Percentiles rank a stretch among this genome's conserved stretches.
Evolutionary conservation across 35 echinoderm and acorn worm species (phyloP).

Genomic region (Holothuria glaberrima): DNA sequence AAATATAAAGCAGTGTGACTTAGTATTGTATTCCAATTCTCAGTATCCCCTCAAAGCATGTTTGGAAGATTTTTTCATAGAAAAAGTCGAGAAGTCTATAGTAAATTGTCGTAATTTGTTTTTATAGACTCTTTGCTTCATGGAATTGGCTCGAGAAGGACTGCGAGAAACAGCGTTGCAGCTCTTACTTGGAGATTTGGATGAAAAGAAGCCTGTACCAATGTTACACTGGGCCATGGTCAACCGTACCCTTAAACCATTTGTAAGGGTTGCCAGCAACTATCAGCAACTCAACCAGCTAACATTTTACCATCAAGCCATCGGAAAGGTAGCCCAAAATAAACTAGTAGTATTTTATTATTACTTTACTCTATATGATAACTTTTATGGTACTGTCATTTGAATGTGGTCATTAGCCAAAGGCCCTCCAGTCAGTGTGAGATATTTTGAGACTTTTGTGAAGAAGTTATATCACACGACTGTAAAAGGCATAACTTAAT

Average conservation of each 20-base stretch:
- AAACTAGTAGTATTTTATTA: too few species aligned
- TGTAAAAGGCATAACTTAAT: too few species aligned
- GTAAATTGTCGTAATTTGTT: neutral
- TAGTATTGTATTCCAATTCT: neutral
- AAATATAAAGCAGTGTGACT: neutral
- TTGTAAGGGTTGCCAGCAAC: constrained; percentile 63
- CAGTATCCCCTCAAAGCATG: too few species aligned
- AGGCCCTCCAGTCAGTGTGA: too few species aligned
- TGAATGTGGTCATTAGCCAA: neutral
- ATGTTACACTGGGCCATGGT: constrained; percentile 83
- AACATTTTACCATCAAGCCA: constrained; percentile 90
- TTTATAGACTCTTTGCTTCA: constrained; percentile 71
- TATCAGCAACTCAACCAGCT: constrained; percentile 67
- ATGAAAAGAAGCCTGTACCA: constrained; percentile 63
- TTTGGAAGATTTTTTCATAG: neutral
- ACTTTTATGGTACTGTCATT: too few species aligned
- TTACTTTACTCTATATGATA: too few species aligned
- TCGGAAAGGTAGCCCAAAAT: constrained; percentile 62
- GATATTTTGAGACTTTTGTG: too few species aligned
- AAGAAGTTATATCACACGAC: too few species aligned
- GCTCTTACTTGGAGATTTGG: constrained; percentile 75
- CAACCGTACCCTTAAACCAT: constrained; percentile 82
- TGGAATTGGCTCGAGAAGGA: constrained; percentile 77
- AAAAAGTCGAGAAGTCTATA: neutral
- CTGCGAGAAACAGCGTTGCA: constrained; percentile 74